A percentile compares a stretch with the other conserved stretches of the same genome.
Conservation (phyloP, 2,888 invertebrate species). For the Drosophila emarginata region DNA sequence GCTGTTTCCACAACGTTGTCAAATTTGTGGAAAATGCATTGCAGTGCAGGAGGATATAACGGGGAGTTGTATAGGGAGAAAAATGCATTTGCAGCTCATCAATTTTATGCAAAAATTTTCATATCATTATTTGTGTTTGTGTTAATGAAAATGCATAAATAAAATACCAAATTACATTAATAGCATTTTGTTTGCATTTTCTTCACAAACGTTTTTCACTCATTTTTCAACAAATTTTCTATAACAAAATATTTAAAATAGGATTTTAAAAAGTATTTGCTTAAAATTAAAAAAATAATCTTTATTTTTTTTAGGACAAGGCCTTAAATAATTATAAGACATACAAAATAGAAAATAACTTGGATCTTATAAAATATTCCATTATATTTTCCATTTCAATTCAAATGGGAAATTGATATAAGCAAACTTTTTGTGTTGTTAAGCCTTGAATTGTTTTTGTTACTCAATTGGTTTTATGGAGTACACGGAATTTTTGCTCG, state of each 20-base stretch:
- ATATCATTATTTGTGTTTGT: slow-evolving; percentile 71
- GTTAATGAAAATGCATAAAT: slow-evolving; percentile 73
- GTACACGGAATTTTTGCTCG: background rate
- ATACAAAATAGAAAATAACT: too few species aligned
- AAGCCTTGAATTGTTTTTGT: slow-evolving; percentile 21
- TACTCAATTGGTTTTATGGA: background rate
- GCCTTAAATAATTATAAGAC: too few species aligned
- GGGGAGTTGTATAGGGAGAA: background rate
- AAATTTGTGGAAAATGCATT: slow-evolving; percentile 29
- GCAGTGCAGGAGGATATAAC: background rate
- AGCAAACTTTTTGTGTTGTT: slow-evolving; percentile 62
- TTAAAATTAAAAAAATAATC: too few species aligned
- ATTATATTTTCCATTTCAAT: too few species aligned
- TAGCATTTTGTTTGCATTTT: slow-evolving; percentile 56
- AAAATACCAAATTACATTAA: slow-evolving; percentile 74
- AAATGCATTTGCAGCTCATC: slow-evolving; percentile 44
- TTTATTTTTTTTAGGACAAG: too few species aligned
- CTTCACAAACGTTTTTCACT: slow-evolving; percentile 34
- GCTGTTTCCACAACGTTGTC: background rate
- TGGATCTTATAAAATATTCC: too few species aligned
- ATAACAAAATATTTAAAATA: background rate
- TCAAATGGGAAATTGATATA: slow-evolving; percentile 25
- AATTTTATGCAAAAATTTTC: slow-evolving; percentile 39
- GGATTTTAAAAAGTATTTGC: too few species aligned
- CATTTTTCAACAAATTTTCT: slow-evolving; percentile 40